Evolutionary conservation across 2,888 invertebrate species (phyloP), one percentile per base, ranked within the genome.

Genomic region (Lampropteryx suffumata): DNA sequence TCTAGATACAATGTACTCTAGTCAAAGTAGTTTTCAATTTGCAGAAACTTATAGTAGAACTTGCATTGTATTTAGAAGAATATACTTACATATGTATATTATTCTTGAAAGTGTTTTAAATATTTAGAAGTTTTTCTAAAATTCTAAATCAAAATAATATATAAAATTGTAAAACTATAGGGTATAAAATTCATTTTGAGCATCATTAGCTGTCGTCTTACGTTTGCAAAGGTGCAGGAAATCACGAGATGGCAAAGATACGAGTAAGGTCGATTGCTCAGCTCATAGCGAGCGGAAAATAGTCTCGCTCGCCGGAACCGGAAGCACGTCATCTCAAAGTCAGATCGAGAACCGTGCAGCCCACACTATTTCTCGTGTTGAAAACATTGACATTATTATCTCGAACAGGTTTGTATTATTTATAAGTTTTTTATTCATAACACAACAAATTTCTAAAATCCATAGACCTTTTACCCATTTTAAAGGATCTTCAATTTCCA

Each of bases 311-410:
- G 49, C 63, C 70, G 70, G 69, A 72, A 71, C 58, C 65, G 75
- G 75, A 76, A 60, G 73, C 50, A 57, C 62, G 64, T 63, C 69
- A 67, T 73, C 71, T 70, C 63, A 66, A 64, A 67, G 66, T 67
- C 55, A 59, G 62, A 73, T 71, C 62, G 65, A 69, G 63, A 67
- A 53, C 64, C 59, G 56, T 61, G 59, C 55, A 50, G 45, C 62
- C 44, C n/a, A n/a, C n/a, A n/a, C n/a, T 47, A 46, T 32, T 46
- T 37, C 13, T 30, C 35, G 17, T 17, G 17, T 17, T 17, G 4
- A 33, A 33, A 8, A 9, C 12, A 28, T 10, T 39, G 1, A 14
- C 14, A 14, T 17, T 28, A 14, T 10, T 12, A n/a, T 37, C 1
- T 37, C 13, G 5, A 17, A 24, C 17, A 17, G 17, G 2, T 17